Evolutionary conservation across 2,888 invertebrate species (phyloP).

Genomic region (Watsonalla binaria): DNA sequence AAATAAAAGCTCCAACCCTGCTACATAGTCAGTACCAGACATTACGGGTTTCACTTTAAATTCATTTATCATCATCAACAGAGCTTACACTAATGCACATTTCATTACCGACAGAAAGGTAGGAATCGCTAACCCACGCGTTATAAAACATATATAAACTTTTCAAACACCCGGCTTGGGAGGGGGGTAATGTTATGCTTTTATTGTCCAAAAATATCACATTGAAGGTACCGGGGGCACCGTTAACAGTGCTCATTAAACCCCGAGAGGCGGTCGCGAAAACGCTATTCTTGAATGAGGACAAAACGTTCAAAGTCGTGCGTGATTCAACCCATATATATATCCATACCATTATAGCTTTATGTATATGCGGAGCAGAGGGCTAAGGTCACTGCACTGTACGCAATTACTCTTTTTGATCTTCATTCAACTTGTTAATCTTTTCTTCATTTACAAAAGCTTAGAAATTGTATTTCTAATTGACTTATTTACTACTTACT

Average conservation of each 20-base stretch:
- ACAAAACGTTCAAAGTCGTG: constrained; percentile 31
- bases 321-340: constrained; percentile 17
- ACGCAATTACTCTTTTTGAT: constrained; percentile 1
- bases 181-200: background rate
- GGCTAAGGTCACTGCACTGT: constrained; percentile 27
- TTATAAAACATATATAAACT: constrained; percentile 11
- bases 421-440: too few relatives aligned
- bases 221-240: constrained; percentile 5
- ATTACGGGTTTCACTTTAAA: constrained; percentile 7
- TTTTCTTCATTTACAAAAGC: too few relatives aligned
- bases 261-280: constrained; percentile 14
- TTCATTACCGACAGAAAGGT: background rate
- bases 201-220: constrained; percentile 9
- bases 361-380: constrained; percentile 11
- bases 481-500: too few relatives aligned
- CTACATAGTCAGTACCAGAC: constrained; percentile 5
- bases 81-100: constrained; percentile 2
- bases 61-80: constrained; percentile 22
- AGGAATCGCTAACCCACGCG: background rate
- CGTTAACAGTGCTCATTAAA: constrained; percentile 32
- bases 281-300: constrained; percentile 21
- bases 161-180: background rate
- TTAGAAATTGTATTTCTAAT: too few relatives aligned
- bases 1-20: background rate
- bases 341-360: background rate